Conservation (phyloP, 2,888 invertebrate genomes). For the Plagodis pulveraria region DNA sequence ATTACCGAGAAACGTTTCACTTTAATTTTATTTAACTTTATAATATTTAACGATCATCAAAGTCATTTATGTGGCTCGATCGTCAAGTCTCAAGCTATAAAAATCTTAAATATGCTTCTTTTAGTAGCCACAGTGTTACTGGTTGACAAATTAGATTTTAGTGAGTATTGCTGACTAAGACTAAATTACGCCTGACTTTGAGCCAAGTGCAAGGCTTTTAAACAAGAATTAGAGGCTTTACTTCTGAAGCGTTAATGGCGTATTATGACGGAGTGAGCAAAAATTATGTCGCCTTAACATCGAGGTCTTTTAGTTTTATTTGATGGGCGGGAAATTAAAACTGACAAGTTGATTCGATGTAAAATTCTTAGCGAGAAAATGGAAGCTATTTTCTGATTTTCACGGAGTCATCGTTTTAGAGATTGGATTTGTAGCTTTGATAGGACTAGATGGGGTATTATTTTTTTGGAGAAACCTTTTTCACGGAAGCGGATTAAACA, state of each 20-base stretch:
- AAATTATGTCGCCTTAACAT: slow-evolving; percentile 69
- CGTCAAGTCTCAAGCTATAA: slow-evolving; percentile 27
- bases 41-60: slow-evolving; percentile 36
- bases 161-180: slow-evolving; percentile 78
- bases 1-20: slow-evolving; percentile 30
- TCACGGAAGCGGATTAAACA: background rate
- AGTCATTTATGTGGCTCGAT: slow-evolving; percentile 33
- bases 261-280: slow-evolving; percentile 79
- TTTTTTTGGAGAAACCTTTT: slow-evolving; percentile 12
- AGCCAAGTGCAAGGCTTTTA: slow-evolving; percentile 84
- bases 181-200: slow-evolving; percentile 82
- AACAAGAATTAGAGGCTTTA: slow-evolving; percentile 79
- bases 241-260: slow-evolving; percentile 79
- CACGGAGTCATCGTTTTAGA: slow-evolving; percentile 17
- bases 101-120: slow-evolving; percentile 40
- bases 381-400: slow-evolving; percentile 26
- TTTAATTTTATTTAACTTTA: slow-evolving; percentile 36
- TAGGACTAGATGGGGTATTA: slow-evolving; percentile 29
- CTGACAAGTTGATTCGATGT: slow-evolving; percentile 41
- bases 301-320: slow-evolving; percentile 51
- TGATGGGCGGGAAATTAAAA: slow-evolving; percentile 36
- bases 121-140: slow-evolving; percentile 63
- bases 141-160: slow-evolving; percentile 84
- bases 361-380: slow-evolving; percentile 26
- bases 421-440: slow-evolving; percentile 27